Evolutionary conservation across 2,113 vertebrate species (phyloP).

Genomic region (Acrocephalus arundinaceus): DNA sequence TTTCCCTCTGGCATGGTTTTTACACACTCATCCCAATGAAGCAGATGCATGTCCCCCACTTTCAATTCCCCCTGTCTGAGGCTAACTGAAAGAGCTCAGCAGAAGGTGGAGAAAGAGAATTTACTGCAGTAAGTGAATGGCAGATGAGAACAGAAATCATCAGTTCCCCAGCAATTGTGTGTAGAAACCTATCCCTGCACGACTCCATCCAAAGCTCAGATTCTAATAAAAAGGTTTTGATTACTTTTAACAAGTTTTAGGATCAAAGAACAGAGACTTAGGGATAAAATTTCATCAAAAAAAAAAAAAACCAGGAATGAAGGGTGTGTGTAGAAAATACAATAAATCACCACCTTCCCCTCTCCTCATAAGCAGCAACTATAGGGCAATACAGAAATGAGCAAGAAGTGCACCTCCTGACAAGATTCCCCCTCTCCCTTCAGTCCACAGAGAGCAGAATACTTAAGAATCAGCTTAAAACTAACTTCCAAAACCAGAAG

Average conservation of each 20-base stretch:
- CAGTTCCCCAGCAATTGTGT: neutral
- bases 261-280: neutral
- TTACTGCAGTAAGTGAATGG: neutral
- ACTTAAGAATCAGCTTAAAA: neutral
- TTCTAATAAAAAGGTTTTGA: neutral
- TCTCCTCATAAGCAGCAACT: neutral
- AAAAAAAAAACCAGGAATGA: neutral
- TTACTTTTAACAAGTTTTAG: neutral
- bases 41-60: accelerated
- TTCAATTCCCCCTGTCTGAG: neutral
- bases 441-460: neutral
- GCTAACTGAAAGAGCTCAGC: neutral
- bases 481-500: neutral
- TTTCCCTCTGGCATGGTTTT: neutral
- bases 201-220: neutral
- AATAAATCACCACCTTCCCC: neutral
- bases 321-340: neutral
- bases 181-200: neutral
- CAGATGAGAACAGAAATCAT: neutral
- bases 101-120: neutral
- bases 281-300: neutral
- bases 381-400: neutral
- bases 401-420: neutral
- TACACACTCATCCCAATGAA: neutral
- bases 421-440: neutral